Evolutionary conservation across 2,888 invertebrate species (phyloP), one percentile per base, ranked within the genome.

Genomic region (Pheosia tremula): DNA sequence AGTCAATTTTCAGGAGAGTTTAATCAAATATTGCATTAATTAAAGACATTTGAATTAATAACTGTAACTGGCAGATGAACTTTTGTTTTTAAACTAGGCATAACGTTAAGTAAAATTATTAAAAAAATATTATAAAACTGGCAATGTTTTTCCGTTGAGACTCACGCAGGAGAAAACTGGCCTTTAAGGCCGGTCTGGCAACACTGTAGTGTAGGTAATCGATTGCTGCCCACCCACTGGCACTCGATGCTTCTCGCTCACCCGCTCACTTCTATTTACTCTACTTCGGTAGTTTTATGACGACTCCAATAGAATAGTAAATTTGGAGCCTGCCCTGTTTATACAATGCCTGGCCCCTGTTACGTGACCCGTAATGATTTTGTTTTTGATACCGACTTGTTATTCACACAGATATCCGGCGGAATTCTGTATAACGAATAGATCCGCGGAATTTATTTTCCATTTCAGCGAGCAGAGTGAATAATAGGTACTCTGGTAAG

Each of bases 181-280:
- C 53, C 37, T n/a, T 53, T 53, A 4, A 10, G 37, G 10, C 0
- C 10, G 4, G 37, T 53, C 53, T 37, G 55, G 39, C 55, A 55
- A 55, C 39, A 39, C 13, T 38, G 38, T 13, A 13, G 37, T 36
- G 38, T 13, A 24, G 41, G 66, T 70, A 78, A 82, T 82, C 82
- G 82, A 82, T 82, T 77, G 63, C 78, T 77, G 80, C 76, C 80
- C 78, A 81, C 82, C 78, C 72, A 72, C 74, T 69, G 62, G 60
- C 74, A 70, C 69, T 74, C 69, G 66, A 68, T 75, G 71, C 69
- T 78, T 75, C 78, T 63, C 74, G 71, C 68, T 63, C 74, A 71
- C 68, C 72, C 67, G 71, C 61, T 68, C 74, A 64, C 58, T 62
- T 74, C 59, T 70, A 72, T 76, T 73, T 71, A 72, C 74, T 78